These are phyloP conservation scores for Uloborus diversus DNA, from an alignment of 1,140 invertebrate species.

Conservation along the genomic window DNA sequence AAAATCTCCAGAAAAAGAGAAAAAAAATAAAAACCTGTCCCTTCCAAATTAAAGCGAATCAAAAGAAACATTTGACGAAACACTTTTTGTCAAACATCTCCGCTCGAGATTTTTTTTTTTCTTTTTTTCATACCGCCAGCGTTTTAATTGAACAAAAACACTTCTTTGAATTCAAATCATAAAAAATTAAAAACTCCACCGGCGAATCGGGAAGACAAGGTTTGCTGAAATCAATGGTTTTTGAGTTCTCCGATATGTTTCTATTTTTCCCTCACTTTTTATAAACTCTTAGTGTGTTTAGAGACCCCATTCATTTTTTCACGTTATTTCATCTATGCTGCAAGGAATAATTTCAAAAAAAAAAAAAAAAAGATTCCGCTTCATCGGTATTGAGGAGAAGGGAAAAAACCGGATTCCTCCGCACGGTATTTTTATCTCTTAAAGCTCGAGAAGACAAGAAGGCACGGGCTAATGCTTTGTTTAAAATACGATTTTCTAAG, in stretches of 20 bases:
- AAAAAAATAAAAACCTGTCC: slow-evolving; percentile 4
- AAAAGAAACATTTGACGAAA: slow-evolving; percentile 32
- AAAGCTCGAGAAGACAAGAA: too few relatives aligned
- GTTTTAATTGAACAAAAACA: slow-evolving; percentile 54
- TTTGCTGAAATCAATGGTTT: too few relatives aligned
- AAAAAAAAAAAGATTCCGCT: slow-evolving; percentile 8
- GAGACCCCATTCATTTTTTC: too few relatives aligned
- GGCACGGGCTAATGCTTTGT: slow-evolving; percentile 27
- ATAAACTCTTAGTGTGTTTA: too few relatives aligned
- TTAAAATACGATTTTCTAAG: slow-evolving; percentile 32
- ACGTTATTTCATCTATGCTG: too few relatives aligned
- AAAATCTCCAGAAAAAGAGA: too few relatives aligned
- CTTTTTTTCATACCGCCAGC: slow-evolving; percentile 14
- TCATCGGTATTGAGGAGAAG: slow-evolving; percentile 15
- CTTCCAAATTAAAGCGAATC: slow-evolving; percentile 47
- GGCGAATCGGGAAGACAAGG: too few relatives aligned
- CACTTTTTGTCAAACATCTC: not conserved
- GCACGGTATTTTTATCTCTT: too few relatives aligned
- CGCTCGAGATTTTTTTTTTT: slow-evolving; percentile 16
- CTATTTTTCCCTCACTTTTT: too few relatives aligned
- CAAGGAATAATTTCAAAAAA: too few relatives aligned
- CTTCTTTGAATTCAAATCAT: slow-evolving; percentile 33
- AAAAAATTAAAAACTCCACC: not conserved
- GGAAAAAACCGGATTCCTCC: too few relatives aligned
- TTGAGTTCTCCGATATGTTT: too few relatives aligned